Evolutionary conservation across 2,888 invertebrate species (phyloP).

Genomic region (Hirtodrosophila duncani): DNA sequence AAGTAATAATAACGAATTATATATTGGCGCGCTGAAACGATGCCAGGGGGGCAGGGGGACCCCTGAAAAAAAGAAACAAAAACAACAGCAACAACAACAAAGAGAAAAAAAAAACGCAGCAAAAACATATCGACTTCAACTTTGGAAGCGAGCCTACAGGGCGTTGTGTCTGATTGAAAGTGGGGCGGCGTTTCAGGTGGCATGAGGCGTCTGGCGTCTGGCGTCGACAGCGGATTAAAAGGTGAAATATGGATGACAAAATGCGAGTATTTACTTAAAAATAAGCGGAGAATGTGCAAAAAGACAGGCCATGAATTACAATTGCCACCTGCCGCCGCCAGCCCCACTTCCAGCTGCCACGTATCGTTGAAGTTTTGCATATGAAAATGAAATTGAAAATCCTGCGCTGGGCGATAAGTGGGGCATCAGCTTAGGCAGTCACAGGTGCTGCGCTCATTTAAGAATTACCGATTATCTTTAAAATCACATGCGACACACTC

Average conservation of each 20-base stretch:
- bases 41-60: too few relatives aligned
- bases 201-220: background rate
- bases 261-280: conserved; percentile 6
- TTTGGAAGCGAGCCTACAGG: too few relatives aligned
- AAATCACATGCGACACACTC: conserved; percentile 1
- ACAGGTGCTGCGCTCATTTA: conserved; percentile 10
- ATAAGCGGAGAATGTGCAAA: conserved; percentile 6
- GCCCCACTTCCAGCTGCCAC: background rate
- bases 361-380: background rate
- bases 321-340: background rate
- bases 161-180: too few relatives aligned
- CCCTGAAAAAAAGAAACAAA: background rate
- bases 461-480: conserved; percentile 8
- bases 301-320: conserved; percentile 16
- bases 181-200: too few relatives aligned
- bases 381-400: conserved; percentile 12
- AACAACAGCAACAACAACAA: background rate
- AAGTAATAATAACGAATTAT: conserved; percentile 15
- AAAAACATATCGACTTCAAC: background rate
- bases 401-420: conserved; percentile 6
- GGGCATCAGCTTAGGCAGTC: conserved; percentile 4
- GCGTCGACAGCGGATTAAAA: conserved; percentile 16
- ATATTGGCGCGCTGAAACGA: too few relatives aligned
- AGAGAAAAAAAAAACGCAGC: background rate
- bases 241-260: conserved; percentile 20